Percentiles rank a stretch among this genome's conserved stretches.
These are phyloP conservation scores for Latrodectus elegans DNA, from an alignment of 2,888 invertebrate genomes.

Conservation along the genomic window DNA sequence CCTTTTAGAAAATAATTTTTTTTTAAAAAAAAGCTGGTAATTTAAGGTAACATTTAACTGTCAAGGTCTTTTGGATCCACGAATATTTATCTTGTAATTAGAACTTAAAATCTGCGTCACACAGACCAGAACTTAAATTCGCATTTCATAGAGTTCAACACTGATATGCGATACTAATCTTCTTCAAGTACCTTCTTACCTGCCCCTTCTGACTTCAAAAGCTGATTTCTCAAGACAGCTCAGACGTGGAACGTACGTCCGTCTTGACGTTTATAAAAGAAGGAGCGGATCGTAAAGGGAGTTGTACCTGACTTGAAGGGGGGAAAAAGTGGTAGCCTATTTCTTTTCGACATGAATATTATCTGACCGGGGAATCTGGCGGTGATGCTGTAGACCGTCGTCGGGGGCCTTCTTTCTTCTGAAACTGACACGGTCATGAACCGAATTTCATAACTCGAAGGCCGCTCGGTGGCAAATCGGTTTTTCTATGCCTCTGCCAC, in stretches of 20 bases:
- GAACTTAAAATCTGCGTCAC: too few species aligned
- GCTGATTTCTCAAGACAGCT: slow-evolving; percentile 6
- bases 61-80: too few species aligned
- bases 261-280: slow-evolving; percentile 12
- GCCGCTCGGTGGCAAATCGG: neutral
- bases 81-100: too few species aligned
- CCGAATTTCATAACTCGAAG: slow-evolving; percentile 22
- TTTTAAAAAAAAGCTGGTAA: too few species aligned
- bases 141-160: too few species aligned
- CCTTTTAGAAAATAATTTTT: too few species aligned
- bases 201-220: slow-evolving; percentile 4
- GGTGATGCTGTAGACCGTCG: slow-evolving; percentile 6
- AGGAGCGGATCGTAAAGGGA: slow-evolving; percentile 2
- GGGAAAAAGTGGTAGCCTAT: slow-evolving; percentile 2
- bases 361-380: neutral
- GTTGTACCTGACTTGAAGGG: neutral
- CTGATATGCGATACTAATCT: slow-evolving; percentile 53
- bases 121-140: too few species aligned
- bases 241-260: slow-evolving; percentile 41
- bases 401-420: slow-evolving; percentile 5
- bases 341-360: neutral
- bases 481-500: neutral
- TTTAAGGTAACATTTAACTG: too few species aligned
- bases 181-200: slow-evolving; percentile 4
- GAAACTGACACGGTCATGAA: slow-evolving; percentile 18